Conservation (phyloP, 2,888 invertebrate species). For the Sericinus montela region DNA sequence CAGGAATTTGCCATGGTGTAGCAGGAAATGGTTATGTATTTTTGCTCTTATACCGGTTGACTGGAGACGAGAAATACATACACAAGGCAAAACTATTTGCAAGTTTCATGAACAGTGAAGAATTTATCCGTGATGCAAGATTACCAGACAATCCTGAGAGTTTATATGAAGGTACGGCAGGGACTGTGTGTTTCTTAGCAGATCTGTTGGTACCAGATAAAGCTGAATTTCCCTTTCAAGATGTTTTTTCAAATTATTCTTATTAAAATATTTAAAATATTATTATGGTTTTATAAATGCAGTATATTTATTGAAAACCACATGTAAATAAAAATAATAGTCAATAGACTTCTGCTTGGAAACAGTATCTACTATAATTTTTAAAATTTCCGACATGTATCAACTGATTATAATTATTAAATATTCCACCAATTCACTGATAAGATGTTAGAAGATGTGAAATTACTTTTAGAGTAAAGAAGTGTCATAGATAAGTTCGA, state of each 20-base stretch:
- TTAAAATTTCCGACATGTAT: no score
- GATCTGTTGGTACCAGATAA: slow-evolving; percentile 86
- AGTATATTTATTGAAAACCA: no score
- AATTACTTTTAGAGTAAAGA: no score
- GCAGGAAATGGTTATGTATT: slow-evolving; percentile 91
- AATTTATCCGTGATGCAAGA: slow-evolving; percentile 83
- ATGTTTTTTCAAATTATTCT: slow-evolving; percentile 76
- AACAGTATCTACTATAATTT: no score
- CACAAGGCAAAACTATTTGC: slow-evolving; percentile 87
- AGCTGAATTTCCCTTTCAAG: slow-evolving; percentile 91
- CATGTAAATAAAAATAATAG: no score
- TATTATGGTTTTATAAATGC: no score
- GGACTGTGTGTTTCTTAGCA: slow-evolving; percentile 89
- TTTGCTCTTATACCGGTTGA: slow-evolving; percentile 86
- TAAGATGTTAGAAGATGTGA: no score
- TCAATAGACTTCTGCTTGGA: no score
- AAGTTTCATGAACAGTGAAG: slow-evolving; percentile 83
- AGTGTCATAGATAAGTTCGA: no score
- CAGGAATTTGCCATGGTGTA: slow-evolving; percentile 93
- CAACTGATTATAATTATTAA: no score
- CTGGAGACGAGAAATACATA: slow-evolving; percentile 84
- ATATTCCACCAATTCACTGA: no score
- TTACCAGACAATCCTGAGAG: slow-evolving; percentile 91
- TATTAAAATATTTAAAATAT: neutral
- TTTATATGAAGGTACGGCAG: slow-evolving; percentile 92